A percentile compares a stretch with the other conserved stretches of the same genome.
phyloP scores from a whole-genome alignment of 2,113 vertebrate species.

The Lethenteron reissneri region DNA sequence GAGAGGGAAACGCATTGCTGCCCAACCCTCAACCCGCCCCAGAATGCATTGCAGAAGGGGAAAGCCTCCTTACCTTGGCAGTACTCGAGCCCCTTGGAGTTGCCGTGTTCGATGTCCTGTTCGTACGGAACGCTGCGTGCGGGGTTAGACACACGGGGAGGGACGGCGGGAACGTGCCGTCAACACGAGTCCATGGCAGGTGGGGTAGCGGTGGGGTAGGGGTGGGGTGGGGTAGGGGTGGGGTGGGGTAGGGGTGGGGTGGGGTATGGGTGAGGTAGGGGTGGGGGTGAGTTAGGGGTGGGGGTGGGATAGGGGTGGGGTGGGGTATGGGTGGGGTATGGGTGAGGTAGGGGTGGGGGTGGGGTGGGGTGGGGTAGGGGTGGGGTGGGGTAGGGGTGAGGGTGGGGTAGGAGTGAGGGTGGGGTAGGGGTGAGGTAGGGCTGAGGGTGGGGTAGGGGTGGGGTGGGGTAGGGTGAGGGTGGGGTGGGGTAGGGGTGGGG shows the following conservation, averaged over 20 bases:
- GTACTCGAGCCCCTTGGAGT: constrained; percentile 21
- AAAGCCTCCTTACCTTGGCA: constrained; percentile 38
- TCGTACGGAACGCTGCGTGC: constrained; percentile 35
- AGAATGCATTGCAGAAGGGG: not conserved
- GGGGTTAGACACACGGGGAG: constrained; percentile 2
- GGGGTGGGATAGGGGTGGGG: not conserved
- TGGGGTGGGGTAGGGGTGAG: not conserved
- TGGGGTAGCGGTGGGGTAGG: not conserved
- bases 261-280: not conserved
- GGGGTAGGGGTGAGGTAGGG: not conserved
- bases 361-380: not conserved
- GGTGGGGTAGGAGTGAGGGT: not conserved
- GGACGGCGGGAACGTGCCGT: no score
- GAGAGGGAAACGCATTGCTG: not conserved
- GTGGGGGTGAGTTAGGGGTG: not conserved
- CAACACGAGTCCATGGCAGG: no score
- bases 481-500: no score
- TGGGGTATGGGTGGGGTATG: not conserved
- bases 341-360: not conserved
- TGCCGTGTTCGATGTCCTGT: constrained; percentile 30
- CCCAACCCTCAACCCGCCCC: no score
- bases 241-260: not conserved
- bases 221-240: not conserved
- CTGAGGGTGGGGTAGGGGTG: not conserved
- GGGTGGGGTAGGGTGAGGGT: not conserved